Evolutionary conservation across 2,797 vertebrate species (phyloP).

Genomic region (Onychomys arenicola): DNA sequence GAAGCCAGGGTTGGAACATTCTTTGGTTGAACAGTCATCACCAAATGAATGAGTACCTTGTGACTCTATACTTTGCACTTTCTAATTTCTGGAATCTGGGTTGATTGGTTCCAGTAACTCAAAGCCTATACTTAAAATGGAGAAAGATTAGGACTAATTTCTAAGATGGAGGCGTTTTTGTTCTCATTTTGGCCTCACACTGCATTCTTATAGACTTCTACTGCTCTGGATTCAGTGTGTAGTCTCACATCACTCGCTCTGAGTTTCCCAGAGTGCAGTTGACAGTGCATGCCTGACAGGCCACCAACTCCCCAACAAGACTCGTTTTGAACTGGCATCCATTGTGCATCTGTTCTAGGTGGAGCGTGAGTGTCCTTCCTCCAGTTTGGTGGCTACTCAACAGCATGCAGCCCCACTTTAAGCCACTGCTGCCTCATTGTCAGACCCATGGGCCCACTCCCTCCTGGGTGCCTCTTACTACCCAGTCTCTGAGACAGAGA

Average conservation of each 20-base stretch:
- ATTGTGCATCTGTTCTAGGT: background rate
- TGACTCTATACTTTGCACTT: no score
- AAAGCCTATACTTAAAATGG: no score
- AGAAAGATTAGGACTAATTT: no score
- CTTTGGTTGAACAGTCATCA: no score
- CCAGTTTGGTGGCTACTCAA: background rate
- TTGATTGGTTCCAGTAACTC: no score
- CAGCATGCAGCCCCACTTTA: background rate
- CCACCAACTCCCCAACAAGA: background rate
- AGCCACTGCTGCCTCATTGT: background rate
- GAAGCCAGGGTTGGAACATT: no score
- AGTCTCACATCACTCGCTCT: background rate
- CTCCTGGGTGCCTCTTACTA: background rate
- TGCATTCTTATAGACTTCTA: no score
- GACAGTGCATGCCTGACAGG: background rate
- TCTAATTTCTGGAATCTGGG: no score
- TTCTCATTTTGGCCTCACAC: no score
- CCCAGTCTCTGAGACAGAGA: background rate
- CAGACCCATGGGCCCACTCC: background rate
- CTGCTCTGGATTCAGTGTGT: background rate
- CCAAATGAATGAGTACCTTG: no score
- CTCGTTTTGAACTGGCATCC: background rate
- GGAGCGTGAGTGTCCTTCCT: background rate
- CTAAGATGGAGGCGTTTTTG: no score
- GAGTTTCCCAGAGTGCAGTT: background rate